Base-by-base conservation (phyloP, 2,888 invertebrate species). In the Drosophila mimica region DNA sequence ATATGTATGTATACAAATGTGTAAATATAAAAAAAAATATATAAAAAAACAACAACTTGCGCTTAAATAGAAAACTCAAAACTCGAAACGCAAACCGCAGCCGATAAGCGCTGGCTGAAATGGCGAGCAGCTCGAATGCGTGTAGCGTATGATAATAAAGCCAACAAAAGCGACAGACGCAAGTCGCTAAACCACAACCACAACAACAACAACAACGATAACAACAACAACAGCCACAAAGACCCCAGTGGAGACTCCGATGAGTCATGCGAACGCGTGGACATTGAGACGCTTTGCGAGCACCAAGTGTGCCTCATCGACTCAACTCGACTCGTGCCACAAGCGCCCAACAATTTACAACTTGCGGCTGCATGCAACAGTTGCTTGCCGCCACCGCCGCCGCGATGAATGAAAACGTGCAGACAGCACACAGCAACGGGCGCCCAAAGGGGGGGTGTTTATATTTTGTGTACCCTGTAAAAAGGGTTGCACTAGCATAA, bases 331-430 rank as follows among this genome's bases (percentile, higher is more conserved):
- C 81, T 63, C 67, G 77, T 61, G 83, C 86, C 87, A 86, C 82
- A 78, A 80, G 82, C 74, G 59, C 56, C 51, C 46, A 66, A 73
- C 74, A 46, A 74, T 76, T 83, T 81, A 86, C 88, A 82, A 79
- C 82, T 79, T 70, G 70, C 70, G 70, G 65, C 71, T 75, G 88
- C 86, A 86, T 82, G 86, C 86, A 83, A 83, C 80, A 83, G 81
- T 83, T 77, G 71, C 71, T 34, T 36, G n/a, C 34, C 17, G 20
- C 59, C 15, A 9, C 58, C 28, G 28, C 36, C 28, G 28, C 36
- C 11, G 56, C 80, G 68, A 83, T 89, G 81, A 84, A 87, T 87
- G 84, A 89, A 89, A 86, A 76, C 83, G 79, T 79, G 82, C 71
- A 70, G 77, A 72, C 70, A 30, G 60, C 58, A 40, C 43, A 54